These are phyloP conservation scores for Amphipoea lucens DNA, from an alignment of 2,888 invertebrate species.

Conservation along the genomic window DNA sequence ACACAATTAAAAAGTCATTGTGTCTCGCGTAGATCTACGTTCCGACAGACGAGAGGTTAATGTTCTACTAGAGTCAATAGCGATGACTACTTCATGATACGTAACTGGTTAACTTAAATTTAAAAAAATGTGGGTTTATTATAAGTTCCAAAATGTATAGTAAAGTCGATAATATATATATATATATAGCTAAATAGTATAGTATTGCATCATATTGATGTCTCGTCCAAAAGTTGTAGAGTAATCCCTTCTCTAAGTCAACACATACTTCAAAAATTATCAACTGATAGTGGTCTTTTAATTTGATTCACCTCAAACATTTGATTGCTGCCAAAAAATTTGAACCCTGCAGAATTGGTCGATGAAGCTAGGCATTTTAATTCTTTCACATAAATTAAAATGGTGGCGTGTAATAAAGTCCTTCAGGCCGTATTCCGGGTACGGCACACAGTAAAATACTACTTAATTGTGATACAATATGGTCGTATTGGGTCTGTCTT, in stretches of 20 bases:
- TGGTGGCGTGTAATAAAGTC: conserved; percentile 12
- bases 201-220: conserved; percentile 59
- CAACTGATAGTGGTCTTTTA: conserved; percentile 4
- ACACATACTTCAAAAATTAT: conserved; percentile 24
- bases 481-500: neutral
- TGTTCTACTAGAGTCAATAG: neutral
- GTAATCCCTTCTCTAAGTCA: conserved; percentile 22
- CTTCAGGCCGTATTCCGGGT: no score
- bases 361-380: conserved; percentile 47
- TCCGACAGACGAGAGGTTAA: no score
- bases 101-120: neutral
- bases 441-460: conserved; percentile 5
- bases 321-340: conserved; percentile 52
- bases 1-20: no score
- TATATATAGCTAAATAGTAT: conserved; percentile 21
- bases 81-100: neutral
- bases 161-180: conserved; percentile 32
- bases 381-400: conserved; percentile 18
- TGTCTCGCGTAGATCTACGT: no score
- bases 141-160: conserved; percentile 9
- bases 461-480: conserved; percentile 22
- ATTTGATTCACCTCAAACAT: conserved; percentile 1
- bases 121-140: neutral
- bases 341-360: conserved; percentile 33
- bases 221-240: conserved; percentile 31